Conservation (phyloP, 2,797 vertebrate genomes). For the Harpagifer antarcticus region DNA sequence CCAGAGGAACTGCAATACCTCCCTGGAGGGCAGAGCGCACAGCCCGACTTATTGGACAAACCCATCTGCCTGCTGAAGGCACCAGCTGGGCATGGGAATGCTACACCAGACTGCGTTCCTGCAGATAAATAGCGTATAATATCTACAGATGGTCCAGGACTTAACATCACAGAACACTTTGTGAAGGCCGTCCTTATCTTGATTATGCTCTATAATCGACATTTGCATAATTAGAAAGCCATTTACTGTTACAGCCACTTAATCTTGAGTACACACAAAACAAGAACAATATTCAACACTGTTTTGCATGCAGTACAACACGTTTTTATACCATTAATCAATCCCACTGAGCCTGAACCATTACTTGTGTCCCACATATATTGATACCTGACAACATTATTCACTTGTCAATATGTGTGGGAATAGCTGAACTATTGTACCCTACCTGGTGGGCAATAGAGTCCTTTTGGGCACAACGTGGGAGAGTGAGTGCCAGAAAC, state of each 20-base stretch:
- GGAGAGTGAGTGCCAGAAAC: constrained; percentile 75
- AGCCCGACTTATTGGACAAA: constrained; percentile 76
- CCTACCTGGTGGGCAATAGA: constrained; percentile 87
- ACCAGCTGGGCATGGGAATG: constrained; percentile 86
- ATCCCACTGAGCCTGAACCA: not conserved
- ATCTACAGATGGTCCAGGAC: constrained; percentile 70
- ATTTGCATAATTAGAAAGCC: constrained; percentile 64
- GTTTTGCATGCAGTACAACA: not conserved
- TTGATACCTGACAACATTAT: constrained; percentile 12
- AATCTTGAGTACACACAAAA: constrained; percentile 32
- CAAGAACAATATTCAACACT: constrained; percentile 2
- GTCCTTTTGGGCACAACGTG: constrained; percentile 81
- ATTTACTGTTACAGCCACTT: constrained; percentile 49
- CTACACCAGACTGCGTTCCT: constrained; percentile 81
- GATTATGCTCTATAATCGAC: constrained; percentile 41
- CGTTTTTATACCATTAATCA: constrained; percentile 1
- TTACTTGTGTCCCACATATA: constrained; percentile 4
- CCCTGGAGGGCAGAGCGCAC: constrained; percentile 85
- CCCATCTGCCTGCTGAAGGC: constrained; percentile 81
- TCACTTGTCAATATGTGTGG: constrained; percentile 3
- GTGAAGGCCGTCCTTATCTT: constrained; percentile 41
- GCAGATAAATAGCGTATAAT: constrained; percentile 60
- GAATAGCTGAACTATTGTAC: constrained; percentile 10
- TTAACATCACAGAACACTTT: constrained; percentile 59
- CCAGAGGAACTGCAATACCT: constrained; percentile 83